Base-by-base conservation (phyloP, 2,888 invertebrate genomes). In the Nymphalis urticae region DNA sequence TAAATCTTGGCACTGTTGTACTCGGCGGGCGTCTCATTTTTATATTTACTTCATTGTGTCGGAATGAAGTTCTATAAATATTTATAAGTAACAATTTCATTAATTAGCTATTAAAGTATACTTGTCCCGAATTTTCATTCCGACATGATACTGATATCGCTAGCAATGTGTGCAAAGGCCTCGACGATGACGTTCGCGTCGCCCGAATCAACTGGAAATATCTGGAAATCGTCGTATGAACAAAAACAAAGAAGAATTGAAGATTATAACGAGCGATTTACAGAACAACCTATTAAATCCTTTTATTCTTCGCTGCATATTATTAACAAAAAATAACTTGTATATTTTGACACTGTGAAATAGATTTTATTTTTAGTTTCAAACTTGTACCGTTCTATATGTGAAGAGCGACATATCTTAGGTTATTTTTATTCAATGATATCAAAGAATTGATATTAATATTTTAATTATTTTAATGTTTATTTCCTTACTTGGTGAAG, bases 141-240 rank as follows among this genome's bases (percentile, higher is more conserved):
- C 85, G 86, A 82, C 85, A 75, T 86, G 82, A 77, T 77, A 81
- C 77, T 80, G 77, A 83, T 87, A 89, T 87, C 85, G 85, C 88
- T 89, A 90, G 90, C 90, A 89, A 90, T 91, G 92, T 92, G 92
- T 91, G 92, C 91, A 90, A 90, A 87, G 82, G 85, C 85, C 87
- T 84, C 82, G 76, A 75, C 82, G 82, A 81, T 66, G 36, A 21
- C 83, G 85, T 77, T 75, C 82, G 83, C 79, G 85, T 87, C 88
- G 89, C 91, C 90, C 91, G 90, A 91, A 90, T 88, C 88, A 75
- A 69, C 80, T 82, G 86, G 86, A 88, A 84, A 81, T 80, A 77
- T 70, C 65, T 69, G 70, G 70, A 74, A 68, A 4, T 42, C 36
- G 51, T 58, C 13, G 48, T 19, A 48, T 62, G 69, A 70, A 54